Evolutionary conservation across 2,888 invertebrate genomes (phyloP).

Genomic region (Melanotus villosus): DNA sequence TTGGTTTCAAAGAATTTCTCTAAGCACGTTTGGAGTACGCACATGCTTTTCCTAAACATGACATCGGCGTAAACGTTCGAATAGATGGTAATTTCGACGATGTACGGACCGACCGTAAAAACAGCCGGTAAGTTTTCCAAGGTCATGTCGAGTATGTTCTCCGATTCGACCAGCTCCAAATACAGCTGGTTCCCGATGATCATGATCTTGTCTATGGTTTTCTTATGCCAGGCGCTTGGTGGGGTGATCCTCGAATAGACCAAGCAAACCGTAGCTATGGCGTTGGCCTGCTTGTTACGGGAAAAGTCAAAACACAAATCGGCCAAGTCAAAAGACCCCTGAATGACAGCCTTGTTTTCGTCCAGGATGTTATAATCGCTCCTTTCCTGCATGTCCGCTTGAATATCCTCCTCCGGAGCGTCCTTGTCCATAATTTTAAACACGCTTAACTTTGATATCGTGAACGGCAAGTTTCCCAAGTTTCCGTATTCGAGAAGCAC

Average conservation of each 20-base stretch:
- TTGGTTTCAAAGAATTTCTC: constrained; percentile 72
- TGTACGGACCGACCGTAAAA: constrained; percentile 72
- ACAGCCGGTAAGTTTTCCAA: constrained; percentile 73
- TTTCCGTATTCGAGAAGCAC: constrained; percentile 70
- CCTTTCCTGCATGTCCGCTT: constrained; percentile 70
- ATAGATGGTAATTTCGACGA: constrained; percentile 73
- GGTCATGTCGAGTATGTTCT: constrained; percentile 69
- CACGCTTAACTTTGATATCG: constrained; percentile 69
- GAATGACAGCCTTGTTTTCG: constrained; percentile 72
- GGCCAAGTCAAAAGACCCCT: constrained; percentile 73
- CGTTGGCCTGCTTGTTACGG: constrained; percentile 74
- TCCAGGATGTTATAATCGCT: constrained; percentile 72
- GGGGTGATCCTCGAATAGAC: constrained; percentile 78
- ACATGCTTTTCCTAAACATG: constrained; percentile 69
- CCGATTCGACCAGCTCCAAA: constrained; percentile 69
- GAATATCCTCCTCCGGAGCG: constrained; percentile 69
- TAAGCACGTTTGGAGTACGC: constrained; percentile 69
- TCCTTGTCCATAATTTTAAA: constrained; percentile 62
- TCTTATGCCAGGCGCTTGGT: constrained; percentile 73
- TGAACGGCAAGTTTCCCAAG: constrained; percentile 70
- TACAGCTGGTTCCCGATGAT: constrained; percentile 74
- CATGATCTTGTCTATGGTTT: constrained; percentile 73
- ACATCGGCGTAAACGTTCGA: constrained; percentile 70
- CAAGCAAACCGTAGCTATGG: constrained; percentile 74
- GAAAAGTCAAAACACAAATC: constrained; percentile 74